These are phyloP conservation scores for Rhinatrema bivittatum DNA, from an alignment of 2,797 vertebrate genomes.

Conservation along the genomic window DNA sequence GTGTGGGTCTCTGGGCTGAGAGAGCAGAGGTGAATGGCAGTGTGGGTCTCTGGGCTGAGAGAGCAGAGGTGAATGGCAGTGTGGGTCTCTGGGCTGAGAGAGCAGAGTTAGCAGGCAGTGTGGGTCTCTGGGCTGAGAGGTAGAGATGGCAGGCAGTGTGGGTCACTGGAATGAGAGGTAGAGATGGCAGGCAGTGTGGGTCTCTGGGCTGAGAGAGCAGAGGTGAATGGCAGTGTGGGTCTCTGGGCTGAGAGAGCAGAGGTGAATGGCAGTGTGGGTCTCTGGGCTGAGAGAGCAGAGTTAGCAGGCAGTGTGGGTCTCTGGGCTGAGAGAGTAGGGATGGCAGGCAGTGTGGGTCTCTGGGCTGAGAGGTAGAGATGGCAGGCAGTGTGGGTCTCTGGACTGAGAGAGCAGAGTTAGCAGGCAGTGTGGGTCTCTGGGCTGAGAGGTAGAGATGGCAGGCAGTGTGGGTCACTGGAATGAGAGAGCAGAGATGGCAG, in stretches of 20 bases:
- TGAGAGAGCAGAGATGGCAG: too few species aligned
- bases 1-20: slow-evolving; percentile 54
- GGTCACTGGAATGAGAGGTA: neutral
- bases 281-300: neutral
- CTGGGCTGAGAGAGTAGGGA: neutral
- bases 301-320: neutral
- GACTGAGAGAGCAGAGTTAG: too few species aligned
- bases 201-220: too few species aligned
- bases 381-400: neutral
- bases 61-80: too few species aligned
- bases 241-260: neutral
- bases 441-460: too few species aligned
- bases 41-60: too few species aligned
- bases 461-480: too few species aligned
- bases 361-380: rapidly evolving
- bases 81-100: neutral
- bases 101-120: neutral
- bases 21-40: slow-evolving; percentile 47
- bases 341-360: neutral
- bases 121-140: neutral
- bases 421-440: too few species aligned
- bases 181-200: too few species aligned
- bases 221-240: too few species aligned
- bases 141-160: neutral
- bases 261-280: neutral